Percentiles rank a stretch among this genome's conserved stretches.
Conservation (phyloP, 2,888 invertebrate species). For the Ochlodes sylvanus region DNA sequence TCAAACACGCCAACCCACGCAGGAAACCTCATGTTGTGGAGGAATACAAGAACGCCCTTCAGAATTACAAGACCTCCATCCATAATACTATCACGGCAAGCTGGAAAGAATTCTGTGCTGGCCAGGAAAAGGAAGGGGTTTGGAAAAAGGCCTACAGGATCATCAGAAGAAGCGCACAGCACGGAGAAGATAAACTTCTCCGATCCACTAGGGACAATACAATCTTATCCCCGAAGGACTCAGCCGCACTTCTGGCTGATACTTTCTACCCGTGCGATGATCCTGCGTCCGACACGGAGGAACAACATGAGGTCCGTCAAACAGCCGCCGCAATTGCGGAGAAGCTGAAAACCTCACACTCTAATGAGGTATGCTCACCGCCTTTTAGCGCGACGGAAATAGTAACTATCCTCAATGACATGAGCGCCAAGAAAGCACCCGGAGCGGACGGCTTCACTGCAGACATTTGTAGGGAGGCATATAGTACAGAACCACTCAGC, state of each 20-base stretch:
- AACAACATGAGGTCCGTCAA: slow-evolving; percentile 8
- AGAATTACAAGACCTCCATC: slow-evolving; percentile 26
- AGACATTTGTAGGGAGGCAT: slow-evolving; percentile 32
- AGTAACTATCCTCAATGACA: not conserved
- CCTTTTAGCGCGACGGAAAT: slow-evolving; percentile 17
- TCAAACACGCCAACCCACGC: slow-evolving; percentile 10
- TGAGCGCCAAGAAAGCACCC: slow-evolving; percentile 40
- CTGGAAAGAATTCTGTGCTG: slow-evolving; percentile 39
- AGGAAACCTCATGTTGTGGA: slow-evolving; percentile 8
- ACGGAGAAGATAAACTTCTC: slow-evolving; percentile 21
- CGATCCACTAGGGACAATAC: not conserved
- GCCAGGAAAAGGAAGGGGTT: slow-evolving; percentile 29
- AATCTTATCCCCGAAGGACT: slow-evolving; percentile 21
- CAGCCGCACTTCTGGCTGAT: slow-evolving; percentile 31
- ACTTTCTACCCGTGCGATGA: slow-evolving; percentile 39
- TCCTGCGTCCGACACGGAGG: slow-evolving; percentile 4
- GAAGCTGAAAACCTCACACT: not conserved
- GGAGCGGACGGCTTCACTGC: slow-evolving; percentile 38
- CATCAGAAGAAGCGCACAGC: slow-evolving; percentile 15
- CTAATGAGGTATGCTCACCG: not conserved
- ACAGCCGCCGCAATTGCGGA: not conserved
- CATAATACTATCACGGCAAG: slow-evolving; percentile 8
- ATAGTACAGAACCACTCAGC: not conserved
- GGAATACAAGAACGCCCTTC: slow-evolving; percentile 6
- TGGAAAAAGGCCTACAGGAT: slow-evolving; percentile 41